phyloP scores from a whole-genome alignment of 2,797 vertebrate genomes.

The Sarcoramphus papa region DNA sequence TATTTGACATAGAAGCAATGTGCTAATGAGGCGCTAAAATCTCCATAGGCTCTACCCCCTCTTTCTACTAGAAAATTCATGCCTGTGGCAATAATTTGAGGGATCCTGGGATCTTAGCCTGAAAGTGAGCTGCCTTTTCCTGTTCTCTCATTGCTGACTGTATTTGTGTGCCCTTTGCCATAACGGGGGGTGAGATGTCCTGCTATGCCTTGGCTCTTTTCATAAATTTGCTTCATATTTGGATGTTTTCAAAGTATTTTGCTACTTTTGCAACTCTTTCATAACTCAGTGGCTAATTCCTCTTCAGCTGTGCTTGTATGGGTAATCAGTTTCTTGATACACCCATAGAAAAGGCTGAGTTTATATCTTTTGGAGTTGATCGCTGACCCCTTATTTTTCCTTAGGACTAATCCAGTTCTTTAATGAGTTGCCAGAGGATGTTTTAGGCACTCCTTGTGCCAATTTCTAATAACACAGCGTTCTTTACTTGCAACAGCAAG shows the following conservation, averaged over 20 bases:
- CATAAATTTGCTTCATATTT: neutral
- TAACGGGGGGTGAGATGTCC: neutral
- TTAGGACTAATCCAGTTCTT: slow-evolving; percentile 24
- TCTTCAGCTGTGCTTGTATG: neutral
- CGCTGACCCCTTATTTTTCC: neutral
- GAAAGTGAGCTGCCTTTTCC: neutral
- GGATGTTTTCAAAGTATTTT: neutral
- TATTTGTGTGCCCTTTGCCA: neutral
- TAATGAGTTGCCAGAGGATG: slow-evolving; percentile 49
- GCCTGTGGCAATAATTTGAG: neutral
- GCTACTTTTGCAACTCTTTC: neutral
- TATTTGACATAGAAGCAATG: neutral
- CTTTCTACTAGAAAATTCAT: neutral
- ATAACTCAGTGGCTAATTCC: neutral
- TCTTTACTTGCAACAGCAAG: slow-evolving; percentile 53
- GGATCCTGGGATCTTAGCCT: neutral
- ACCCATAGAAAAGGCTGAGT: neutral
- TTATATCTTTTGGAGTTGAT: neutral
- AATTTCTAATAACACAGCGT: slow-evolving; percentile 29
- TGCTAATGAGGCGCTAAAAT: neutral
- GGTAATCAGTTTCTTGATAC: neutral
- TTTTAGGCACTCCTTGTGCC: slow-evolving; percentile 30
- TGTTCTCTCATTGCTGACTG: neutral
- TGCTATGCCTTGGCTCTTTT: neutral
- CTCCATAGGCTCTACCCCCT: neutral